phyloP scores from a whole-genome alignment of 2,797 vertebrate genomes.

The Varecia variegata region DNA sequence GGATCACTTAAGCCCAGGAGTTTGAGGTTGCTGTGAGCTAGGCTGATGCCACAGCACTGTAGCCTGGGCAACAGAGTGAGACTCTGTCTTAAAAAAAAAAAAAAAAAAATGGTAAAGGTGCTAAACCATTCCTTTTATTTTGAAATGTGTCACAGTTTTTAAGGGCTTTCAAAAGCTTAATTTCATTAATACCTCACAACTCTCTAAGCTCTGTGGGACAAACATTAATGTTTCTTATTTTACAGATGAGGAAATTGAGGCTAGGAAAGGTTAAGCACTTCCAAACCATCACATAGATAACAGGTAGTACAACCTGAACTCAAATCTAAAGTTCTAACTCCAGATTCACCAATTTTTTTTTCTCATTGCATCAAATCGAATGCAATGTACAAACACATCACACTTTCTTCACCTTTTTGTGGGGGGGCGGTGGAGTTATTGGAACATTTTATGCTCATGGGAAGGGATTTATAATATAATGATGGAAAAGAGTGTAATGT shows the following conservation, averaged over 20 bases:
- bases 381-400: neutral
- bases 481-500: neutral
- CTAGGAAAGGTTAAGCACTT: neutral
- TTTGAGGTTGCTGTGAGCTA: too few relatives aligned
- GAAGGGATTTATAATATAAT: constrained; percentile 5
- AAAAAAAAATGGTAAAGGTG: neutral
- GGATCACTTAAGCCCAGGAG: too few relatives aligned
- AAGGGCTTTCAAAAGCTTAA: neutral
- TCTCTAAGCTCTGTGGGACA: neutral
- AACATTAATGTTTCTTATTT: neutral
- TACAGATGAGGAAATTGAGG: neutral
- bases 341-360: neutral
- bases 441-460: neutral
- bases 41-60: too few relatives aligned
- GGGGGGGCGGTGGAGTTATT: neutral
- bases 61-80: too few relatives aligned
- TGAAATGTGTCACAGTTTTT: neutral
- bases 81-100: too few relatives aligned
- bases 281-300: neutral
- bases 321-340: neutral
- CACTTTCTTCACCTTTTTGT: neutral
- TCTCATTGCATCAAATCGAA: neutral
- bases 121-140: neutral
- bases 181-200: neutral
- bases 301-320: neutral